These are phyloP conservation scores for Brachyrhaphis roseni DNA, from an alignment of 2,797 vertebrate species.

Conservation along the genomic window DNA sequence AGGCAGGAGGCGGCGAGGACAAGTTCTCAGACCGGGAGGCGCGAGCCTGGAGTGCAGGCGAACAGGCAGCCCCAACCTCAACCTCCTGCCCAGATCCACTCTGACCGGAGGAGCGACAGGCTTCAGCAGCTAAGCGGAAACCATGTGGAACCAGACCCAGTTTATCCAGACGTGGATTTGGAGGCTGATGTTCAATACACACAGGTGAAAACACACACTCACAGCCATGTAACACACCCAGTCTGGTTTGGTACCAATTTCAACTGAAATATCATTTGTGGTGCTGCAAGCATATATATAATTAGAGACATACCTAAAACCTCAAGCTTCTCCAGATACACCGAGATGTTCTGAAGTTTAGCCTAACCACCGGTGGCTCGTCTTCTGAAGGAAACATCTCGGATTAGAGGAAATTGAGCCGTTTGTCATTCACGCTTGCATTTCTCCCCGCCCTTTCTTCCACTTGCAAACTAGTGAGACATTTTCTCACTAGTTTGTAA, in stretches of 20 bases:
- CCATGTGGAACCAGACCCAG: conserved; percentile 71
- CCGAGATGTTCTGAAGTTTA: conserved; percentile 40
- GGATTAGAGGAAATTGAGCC: conserved; percentile 44
- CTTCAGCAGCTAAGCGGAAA: conserved; percentile 68
- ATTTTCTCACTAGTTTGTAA: conserved; percentile 51
- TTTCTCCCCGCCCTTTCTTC: conserved; percentile 16
- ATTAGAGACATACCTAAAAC: conserved; percentile 67
- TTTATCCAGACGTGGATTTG: conserved; percentile 53
- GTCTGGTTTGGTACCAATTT: conserved; percentile 33
- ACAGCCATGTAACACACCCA: conserved; percentile 3
- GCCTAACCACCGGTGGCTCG: conserved; percentile 40
- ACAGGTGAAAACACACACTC: conserved; percentile 69
- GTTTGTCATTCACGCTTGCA: conserved; percentile 48
- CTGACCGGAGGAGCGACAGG: conserved; percentile 43
- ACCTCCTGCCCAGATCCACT: conserved; percentile 22
- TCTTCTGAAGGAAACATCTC: conserved; percentile 29
- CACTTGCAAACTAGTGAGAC: conserved; percentile 22
- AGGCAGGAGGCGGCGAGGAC: conserved; percentile 46
- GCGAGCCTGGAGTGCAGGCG: conserved; percentile 38
- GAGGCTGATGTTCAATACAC: conserved; percentile 52
- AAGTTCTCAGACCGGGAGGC: conserved; percentile 42
- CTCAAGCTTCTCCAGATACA: conserved; percentile 53
- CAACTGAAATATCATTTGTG: conserved; percentile 46
- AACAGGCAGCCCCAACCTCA: conserved; percentile 36
- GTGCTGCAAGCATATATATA: conserved; percentile 51